Evolutionary conservation across 2,888 invertebrate genomes (phyloP), one percentile per base, ranked within the genome.

Genomic region (Byasa hedistus): DNA sequence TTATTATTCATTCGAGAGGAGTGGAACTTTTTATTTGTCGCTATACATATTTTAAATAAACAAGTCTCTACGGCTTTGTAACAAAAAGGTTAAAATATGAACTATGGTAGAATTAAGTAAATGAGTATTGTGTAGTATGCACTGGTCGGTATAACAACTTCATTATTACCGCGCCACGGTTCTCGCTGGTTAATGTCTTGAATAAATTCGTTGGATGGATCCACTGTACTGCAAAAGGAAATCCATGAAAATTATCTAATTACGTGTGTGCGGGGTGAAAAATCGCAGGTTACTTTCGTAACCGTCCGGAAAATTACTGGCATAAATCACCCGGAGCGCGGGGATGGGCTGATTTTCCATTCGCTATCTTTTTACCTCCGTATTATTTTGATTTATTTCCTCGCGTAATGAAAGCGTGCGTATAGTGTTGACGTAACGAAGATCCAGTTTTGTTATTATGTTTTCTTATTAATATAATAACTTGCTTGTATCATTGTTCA

Each of bases 381-480:
- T 86, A 89, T 89, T 90, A 90, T 89, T 91, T 90, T 91, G 91
- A 91, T 91, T 90, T 91, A 91, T 89, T 86, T 84, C 84, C 76
- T 75, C 78, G 77, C 83, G 85, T 90, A 90, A 89, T 89, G 89
- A 90, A 90, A 87, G 86, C 83, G 86, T 87, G 85, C 89, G 89
- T 86, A 85, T 82, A 85, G 78, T 79, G 85, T 85, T 86, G 86
- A 87, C 84, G 84, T 85, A 81, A 81, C 79, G 79, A 80, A 82
- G 48, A 85, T 82, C 80, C 83, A 79, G 80, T 75, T 72, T 72
- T 74, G 76, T 80, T 83, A 44, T 55, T 57, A 51, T 63, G 7
- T 58, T 21, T 63, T 59, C 70, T 80, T 79, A 76, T 83, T 82
- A 80, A 80, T 39, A 23, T 54, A 44, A 27, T 39, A 81, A 79